These are phyloP conservation scores for Arrhamphus sclerolepis DNA, from an alignment of 2,797 vertebrate genomes.

Conservation along the genomic window DNA sequence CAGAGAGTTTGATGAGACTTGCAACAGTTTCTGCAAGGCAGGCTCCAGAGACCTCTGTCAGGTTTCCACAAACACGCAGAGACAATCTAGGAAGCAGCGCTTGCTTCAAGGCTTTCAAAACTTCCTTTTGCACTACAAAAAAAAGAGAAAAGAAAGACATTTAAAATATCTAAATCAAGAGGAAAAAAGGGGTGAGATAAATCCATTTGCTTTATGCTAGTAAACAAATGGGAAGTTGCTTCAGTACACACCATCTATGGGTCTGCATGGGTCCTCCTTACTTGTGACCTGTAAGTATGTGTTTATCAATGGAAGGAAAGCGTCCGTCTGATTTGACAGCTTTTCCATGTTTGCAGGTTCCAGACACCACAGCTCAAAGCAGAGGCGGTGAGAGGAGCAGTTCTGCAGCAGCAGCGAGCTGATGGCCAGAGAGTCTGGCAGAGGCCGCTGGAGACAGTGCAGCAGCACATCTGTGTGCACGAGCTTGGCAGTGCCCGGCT, in stretches of 20 bases:
- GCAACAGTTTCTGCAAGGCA: conserved; percentile 77
- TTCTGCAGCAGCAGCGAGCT: conserved; percentile 80
- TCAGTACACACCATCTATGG: conserved; percentile 78
- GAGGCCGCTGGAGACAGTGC: conserved; percentile 80
- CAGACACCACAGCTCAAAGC: conserved; percentile 90
- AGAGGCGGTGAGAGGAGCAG: conserved; percentile 85
- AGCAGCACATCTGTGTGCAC: conserved; percentile 79
- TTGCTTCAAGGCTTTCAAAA: conserved; percentile 77
- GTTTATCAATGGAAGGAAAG: conserved; percentile 81
- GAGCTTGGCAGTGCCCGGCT: conserved; percentile 78
- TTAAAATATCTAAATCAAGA: neutral
- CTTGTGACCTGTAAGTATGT: conserved; percentile 78
- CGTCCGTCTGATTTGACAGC: conserved; percentile 67
- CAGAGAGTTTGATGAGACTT: conserved; percentile 77
- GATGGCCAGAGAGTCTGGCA: conserved; percentile 66
- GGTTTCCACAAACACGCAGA: conserved; percentile 55
- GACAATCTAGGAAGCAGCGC: conserved; percentile 81
- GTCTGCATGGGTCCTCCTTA: conserved; percentile 69
- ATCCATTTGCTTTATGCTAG: neutral
- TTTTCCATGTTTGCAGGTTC: conserved; percentile 53
- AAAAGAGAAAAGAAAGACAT: neutral
- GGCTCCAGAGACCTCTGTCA: conserved; percentile 3
- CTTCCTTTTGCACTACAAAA: conserved; percentile 72
- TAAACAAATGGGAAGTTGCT: neutral
- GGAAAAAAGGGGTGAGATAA: neutral